phyloP scores from a whole-genome alignment of 2,888 invertebrate genomes.

The Hydrotaea diabolus region DNA sequence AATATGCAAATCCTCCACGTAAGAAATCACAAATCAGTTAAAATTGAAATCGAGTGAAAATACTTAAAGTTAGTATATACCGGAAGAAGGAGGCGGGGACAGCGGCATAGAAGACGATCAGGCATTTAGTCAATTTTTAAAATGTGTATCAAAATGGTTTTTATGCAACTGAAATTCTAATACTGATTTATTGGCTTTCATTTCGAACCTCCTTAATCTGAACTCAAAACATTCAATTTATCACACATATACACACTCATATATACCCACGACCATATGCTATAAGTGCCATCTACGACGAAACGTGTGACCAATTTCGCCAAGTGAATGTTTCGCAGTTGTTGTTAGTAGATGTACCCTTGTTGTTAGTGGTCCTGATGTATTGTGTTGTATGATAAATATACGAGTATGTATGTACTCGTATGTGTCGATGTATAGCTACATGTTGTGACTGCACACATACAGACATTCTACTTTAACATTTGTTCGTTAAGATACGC shows the following conservation, averaged over 20 bases:
- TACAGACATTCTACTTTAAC: conserved; percentile 8
- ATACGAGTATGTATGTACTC: too few species aligned
- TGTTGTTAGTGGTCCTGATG: too few species aligned
- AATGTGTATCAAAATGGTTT: conserved; percentile 44
- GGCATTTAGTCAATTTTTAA: conserved; percentile 46
- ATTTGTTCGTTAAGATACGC: conserved; percentile 36
- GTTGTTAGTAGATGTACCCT: too few species aligned
- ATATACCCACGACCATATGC: too few species aligned
- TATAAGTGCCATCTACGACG: too few species aligned
- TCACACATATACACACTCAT: neutral
- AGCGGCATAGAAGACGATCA: neutral
- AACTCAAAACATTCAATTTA: neutral
- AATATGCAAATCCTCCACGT: conserved; percentile 63
- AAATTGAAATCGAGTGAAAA: conserved; percentile 67
- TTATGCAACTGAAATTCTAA: conserved; percentile 45
- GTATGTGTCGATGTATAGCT: too few species aligned
- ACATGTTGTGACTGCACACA: neutral
- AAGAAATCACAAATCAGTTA: conserved; percentile 68
- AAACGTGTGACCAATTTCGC: too few species aligned
- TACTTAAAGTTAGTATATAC: conserved; percentile 1
- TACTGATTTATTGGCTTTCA: conserved; percentile 49
- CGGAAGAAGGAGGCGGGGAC: neutral
- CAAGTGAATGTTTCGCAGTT: too few species aligned
- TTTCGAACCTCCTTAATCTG: neutral
- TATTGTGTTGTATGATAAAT: too few species aligned